Percentiles rank a stretch among this genome's conserved stretches.
Conservation (phyloP, 2,888 invertebrate genomes). For the Protonemura montana region DNA sequence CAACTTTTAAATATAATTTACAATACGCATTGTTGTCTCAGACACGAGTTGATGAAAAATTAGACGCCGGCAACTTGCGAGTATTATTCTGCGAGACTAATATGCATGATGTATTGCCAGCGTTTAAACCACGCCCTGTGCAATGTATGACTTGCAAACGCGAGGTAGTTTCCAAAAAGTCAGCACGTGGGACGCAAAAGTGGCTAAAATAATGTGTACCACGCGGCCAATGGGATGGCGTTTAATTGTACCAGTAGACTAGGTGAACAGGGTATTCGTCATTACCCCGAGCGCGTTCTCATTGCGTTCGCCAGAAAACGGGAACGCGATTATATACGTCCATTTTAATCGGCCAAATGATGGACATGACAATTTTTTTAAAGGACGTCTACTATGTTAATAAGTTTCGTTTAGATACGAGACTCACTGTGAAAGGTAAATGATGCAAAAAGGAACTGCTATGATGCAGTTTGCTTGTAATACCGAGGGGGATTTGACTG, state of each 20-base stretch:
- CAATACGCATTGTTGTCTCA: conserved; percentile 4
- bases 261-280: background rate
- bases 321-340: background rate
- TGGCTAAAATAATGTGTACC: background rate
- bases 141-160: background rate
- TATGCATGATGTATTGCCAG: background rate
- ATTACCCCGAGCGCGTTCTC: background rate
- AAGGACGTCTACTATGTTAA: background rate
- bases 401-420: too few species aligned
- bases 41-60: background rate
- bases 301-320: background rate
- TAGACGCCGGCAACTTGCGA: background rate
- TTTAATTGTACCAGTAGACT: background rate
- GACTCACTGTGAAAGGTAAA: background rate
- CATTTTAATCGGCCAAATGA: background rate
- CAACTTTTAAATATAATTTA: background rate
- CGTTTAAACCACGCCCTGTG: background rate
- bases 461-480: background rate
- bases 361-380: background rate
- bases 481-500: background rate
- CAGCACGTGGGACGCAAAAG: background rate
- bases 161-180: background rate
- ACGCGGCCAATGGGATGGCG: background rate
- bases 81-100: background rate
- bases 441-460: background rate